These are phyloP conservation scores for Eubucco bourcierii DNA, from an alignment of 2,113 vertebrate genomes.

Conservation along the genomic window DNA sequence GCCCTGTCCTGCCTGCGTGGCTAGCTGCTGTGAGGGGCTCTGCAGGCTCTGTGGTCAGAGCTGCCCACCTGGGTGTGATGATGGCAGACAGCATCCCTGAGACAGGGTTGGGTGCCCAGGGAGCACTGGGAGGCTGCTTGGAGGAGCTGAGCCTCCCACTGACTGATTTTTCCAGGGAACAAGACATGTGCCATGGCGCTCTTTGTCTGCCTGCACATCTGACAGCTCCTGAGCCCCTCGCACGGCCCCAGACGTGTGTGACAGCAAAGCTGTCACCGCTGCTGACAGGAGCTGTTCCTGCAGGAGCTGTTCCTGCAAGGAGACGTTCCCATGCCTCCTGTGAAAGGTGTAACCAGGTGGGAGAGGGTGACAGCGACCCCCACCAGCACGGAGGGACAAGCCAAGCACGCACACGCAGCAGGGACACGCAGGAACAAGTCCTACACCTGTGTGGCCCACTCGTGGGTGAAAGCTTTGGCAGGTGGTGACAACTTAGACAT, in stretches of 20 bases:
- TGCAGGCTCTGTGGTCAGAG: background rate
- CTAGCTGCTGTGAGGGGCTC: background rate
- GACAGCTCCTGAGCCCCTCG: background rate
- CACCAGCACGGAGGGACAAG: background rate
- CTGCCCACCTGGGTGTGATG: rapidly evolving
- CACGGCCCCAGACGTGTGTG: rapidly evolving
- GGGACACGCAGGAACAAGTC: rapidly evolving
- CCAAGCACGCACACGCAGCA: background rate
- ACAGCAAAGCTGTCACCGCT: background rate
- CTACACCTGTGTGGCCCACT: rapidly evolving
- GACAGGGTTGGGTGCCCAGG: rapidly evolving
- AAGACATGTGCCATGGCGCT: rapidly evolving
- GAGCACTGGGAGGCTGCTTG: background rate
- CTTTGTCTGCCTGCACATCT: rapidly evolving
- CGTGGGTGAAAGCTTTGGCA: background rate
- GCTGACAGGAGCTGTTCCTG: background rate
- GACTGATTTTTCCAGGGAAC: background rate
- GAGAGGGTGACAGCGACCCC: background rate
- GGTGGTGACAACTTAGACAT: background rate
- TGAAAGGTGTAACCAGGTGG: background rate
- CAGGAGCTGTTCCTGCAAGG: background rate
- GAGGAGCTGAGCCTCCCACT: background rate
- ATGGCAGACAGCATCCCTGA: background rate
- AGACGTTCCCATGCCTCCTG: background rate
- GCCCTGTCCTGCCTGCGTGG: rapidly evolving